phyloP scores from a whole-genome alignment of 2,888 invertebrate genomes.

The Cordilura impudica region DNA sequence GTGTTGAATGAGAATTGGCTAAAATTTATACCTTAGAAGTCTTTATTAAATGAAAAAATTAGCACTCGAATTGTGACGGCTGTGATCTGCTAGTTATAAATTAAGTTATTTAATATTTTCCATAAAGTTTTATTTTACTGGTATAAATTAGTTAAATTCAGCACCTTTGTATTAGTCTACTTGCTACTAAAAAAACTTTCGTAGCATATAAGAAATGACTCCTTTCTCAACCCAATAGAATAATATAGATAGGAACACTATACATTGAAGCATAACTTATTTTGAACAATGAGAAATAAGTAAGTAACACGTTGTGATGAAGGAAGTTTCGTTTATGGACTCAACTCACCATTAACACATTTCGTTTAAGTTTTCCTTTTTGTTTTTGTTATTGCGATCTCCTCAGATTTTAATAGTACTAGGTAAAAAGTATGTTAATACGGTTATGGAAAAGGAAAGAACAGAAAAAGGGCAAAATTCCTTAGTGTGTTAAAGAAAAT shows the following conservation, averaged over 20 bases:
- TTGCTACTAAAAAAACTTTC: too few species aligned
- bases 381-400: not conserved
- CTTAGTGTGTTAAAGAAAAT: constrained; percentile 27
- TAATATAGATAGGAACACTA: not conserved
- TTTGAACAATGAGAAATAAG: not conserved
- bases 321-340: constrained; percentile 38
- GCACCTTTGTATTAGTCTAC: too few species aligned
- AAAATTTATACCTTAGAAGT: too few species aligned
- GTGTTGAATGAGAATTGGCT: too few species aligned
- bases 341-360: constrained; percentile 31
- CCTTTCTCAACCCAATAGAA: not conserved
- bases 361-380: not conserved
- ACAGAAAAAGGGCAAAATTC: constrained; percentile 24
- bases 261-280: not conserved
- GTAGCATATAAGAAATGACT: too few species aligned
- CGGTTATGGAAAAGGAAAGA: constrained; percentile 6
- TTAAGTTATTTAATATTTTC: too few species aligned
- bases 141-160: too few species aligned
- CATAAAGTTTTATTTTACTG: too few species aligned
- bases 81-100: too few species aligned
- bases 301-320: not conserved
- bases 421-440: constrained; percentile 38
- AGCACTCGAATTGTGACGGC: too few species aligned
- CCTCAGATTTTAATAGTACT: not conserved
- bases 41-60: too few species aligned